Evolutionary conservation across 1,140 invertebrate genomes (phyloP).

Genomic region (Matsumurasca onukii): DNA sequence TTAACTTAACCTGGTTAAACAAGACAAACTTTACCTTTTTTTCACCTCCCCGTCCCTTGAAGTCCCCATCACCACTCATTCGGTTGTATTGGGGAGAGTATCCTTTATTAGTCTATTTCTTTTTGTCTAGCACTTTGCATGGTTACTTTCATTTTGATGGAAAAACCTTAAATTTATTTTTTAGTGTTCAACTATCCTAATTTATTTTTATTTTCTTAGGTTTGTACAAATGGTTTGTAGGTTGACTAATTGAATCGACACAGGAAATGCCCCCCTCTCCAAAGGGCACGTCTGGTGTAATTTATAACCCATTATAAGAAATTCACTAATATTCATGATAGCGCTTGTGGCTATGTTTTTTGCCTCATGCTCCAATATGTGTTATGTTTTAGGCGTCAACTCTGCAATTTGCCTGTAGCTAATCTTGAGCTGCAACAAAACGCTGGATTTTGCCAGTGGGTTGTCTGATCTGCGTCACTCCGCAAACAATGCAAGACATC

Average conservation of each 20-base stretch:
- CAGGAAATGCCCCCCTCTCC: background rate
- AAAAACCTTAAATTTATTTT: too few species aligned
- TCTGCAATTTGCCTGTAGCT: conserved; percentile 39
- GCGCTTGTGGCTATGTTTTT: background rate
- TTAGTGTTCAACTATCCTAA: too few species aligned
- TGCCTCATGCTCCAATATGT: background rate
- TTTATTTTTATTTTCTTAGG: background rate
- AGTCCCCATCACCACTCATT: too few species aligned
- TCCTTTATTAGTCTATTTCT: too few species aligned
- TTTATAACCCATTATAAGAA: background rate
- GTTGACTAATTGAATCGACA: background rate
- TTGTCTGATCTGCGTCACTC: too few species aligned
- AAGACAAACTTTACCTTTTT: too few species aligned
- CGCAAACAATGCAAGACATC: too few species aligned
- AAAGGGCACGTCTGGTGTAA: background rate
- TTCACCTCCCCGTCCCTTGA: too few species aligned
- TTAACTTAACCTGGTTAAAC: too few species aligned
- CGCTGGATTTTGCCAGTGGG: conserved; percentile 38
- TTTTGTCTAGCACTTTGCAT: too few species aligned
- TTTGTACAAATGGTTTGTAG: background rate
- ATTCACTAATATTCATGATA: background rate
- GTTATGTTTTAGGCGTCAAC: conserved; percentile 37
- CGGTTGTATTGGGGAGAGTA: too few species aligned
- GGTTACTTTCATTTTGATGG: too few species aligned
- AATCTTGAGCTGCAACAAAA: conserved; percentile 35